Percentiles rank a stretch among this genome's conserved stretches.
Conservation (phyloP, 2,797 vertebrate species). For the Poliocrania exsul region DNA sequence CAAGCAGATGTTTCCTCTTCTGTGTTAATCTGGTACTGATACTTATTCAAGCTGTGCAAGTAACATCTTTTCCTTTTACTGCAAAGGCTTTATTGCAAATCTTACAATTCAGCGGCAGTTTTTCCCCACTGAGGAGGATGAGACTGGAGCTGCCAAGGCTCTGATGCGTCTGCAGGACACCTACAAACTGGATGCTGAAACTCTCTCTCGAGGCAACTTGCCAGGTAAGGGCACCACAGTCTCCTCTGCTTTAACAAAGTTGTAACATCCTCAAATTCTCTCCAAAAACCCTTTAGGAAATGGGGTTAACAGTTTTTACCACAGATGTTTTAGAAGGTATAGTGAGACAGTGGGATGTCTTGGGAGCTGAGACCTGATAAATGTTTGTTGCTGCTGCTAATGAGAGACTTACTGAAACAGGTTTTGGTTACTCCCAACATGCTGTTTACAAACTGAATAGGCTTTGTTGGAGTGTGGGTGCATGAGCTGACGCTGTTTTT, state of each 20-base stretch:
- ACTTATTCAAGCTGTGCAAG: not conserved
- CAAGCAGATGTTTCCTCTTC: not conserved
- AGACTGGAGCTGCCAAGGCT: slow-evolving; percentile 92
- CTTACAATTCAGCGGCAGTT: slow-evolving; percentile 90
- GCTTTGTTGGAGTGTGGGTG: accelerated
- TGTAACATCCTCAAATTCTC: not conserved
- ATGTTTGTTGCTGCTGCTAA: not conserved
- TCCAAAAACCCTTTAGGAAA: not conserved
- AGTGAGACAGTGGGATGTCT: not conserved
- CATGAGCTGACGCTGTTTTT: not conserved
- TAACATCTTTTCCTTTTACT: slow-evolving; percentile 9
- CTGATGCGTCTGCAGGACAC: slow-evolving; percentile 98
- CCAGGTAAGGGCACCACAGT: slow-evolving; percentile 81
- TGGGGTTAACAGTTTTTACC: not conserved
- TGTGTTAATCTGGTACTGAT: not conserved
- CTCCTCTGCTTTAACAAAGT: not conserved
- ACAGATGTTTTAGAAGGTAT: not conserved
- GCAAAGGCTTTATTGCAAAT: slow-evolving; percentile 91
- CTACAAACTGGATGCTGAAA: slow-evolving; percentile 91
- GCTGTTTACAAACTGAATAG: not conserved
- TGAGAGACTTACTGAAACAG: not conserved
- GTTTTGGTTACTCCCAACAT: not conserved
- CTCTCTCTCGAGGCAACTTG: slow-evolving; percentile 88
- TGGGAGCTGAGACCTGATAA: not conserved
- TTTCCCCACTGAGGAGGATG: slow-evolving; percentile 92